Evolutionary conservation across 2,113 vertebrate genomes (phyloP).

Genomic region (Cottus gobio): DNA sequence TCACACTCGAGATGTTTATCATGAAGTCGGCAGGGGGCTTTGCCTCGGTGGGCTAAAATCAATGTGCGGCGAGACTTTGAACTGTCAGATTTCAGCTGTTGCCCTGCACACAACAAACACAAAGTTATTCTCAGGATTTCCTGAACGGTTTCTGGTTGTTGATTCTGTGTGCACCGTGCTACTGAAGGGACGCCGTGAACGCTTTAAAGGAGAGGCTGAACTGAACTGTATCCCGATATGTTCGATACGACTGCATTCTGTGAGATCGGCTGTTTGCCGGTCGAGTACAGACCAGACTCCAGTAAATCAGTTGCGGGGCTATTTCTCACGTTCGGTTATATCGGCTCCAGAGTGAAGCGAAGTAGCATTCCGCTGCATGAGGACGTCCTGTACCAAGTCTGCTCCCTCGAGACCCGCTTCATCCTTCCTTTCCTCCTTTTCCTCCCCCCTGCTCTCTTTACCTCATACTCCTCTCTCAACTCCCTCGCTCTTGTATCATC

Average conservation of each 20-base stretch:
- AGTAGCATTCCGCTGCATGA: conserved; percentile 62
- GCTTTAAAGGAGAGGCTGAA: neutral
- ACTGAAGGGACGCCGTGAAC: neutral
- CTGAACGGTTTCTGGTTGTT: neutral
- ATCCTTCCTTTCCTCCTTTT: conserved; percentile 38
- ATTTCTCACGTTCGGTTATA: conserved; percentile 16
- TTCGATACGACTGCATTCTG: neutral
- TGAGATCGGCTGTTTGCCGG: too few relatives aligned
- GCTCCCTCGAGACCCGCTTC: conserved; percentile 59
- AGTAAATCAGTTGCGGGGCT: neutral
- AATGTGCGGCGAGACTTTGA: neutral
- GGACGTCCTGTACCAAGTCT: conserved; percentile 66
- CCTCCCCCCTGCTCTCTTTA: conserved; percentile 35
- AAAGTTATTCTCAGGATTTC: neutral
- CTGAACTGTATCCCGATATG: neutral
- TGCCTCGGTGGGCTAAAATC: neutral
- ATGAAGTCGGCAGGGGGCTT: neutral
- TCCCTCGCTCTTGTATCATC: conserved; percentile 50
- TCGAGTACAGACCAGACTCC: neutral
- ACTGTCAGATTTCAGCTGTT: neutral
- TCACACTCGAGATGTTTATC: neutral
- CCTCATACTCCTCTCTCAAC: conserved; percentile 54
- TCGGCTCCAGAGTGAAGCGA: conserved; percentile 22
- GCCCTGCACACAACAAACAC: neutral
- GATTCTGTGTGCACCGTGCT: neutral